A percentile compares a stretch with the other conserved stretches of the same genome.
These are phyloP conservation scores for Pammene aurita DNA, from an alignment of 2,888 invertebrate species.

Conservation along the genomic window DNA sequence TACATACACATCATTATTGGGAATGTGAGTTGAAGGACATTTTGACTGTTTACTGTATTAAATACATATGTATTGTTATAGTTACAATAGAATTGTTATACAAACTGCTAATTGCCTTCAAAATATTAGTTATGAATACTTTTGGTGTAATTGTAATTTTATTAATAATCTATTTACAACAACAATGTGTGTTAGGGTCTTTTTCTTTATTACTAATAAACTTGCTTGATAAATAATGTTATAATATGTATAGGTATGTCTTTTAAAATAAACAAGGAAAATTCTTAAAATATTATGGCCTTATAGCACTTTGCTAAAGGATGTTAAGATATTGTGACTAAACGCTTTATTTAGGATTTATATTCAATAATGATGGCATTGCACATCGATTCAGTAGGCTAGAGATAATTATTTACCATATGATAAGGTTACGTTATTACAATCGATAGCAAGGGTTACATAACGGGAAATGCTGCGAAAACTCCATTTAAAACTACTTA, in stretches of 20 bases:
- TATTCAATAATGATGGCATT: background rate
- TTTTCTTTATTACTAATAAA: background rate
- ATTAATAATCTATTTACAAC: too few species aligned
- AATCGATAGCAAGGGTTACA: constrained; percentile 65
- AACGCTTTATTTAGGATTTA: background rate
- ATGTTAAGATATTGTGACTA: background rate
- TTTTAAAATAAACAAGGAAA: background rate
- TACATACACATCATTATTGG: too few species aligned
- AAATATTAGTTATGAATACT: too few species aligned
- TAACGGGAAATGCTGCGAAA: constrained; percentile 53
- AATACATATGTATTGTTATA: too few species aligned
- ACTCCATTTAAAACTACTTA: background rate
- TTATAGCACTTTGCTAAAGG: background rate
- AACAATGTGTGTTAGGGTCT: too few species aligned
- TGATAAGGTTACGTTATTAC: constrained; percentile 45
- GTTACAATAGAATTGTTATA: too few species aligned
- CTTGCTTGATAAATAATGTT: background rate
- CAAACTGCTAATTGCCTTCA: too few species aligned
- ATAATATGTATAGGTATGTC: background rate
- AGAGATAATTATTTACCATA: constrained; percentile 37
- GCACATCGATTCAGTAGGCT: constrained; percentile 19
- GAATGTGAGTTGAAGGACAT: background rate
- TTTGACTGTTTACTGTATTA: too few species aligned
- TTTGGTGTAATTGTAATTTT: too few species aligned
- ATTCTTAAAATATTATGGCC: background rate